Conservation (phyloP, 2,888 invertebrate genomes). For the Leptopilina drosophilae region DNA sequence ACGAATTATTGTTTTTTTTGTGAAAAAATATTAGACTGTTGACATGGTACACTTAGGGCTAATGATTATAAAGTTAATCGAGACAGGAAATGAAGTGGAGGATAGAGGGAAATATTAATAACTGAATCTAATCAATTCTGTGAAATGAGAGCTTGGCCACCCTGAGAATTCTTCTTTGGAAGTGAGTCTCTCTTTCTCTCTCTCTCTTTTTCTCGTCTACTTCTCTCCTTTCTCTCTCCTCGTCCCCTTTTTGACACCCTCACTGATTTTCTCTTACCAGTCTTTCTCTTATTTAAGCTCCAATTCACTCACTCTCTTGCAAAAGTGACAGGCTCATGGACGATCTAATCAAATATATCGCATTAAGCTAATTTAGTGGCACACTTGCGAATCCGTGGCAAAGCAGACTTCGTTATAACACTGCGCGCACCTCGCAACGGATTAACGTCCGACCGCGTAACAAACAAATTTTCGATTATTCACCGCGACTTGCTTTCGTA, state of each 20-base stretch:
- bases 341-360: constrained; percentile 74
- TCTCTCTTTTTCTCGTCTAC: constrained; percentile 43
- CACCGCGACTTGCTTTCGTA: not conserved
- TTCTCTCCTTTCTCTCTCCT: constrained; percentile 39
- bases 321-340: constrained; percentile 57
- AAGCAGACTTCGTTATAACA: constrained; percentile 50
- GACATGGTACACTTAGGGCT: no score
- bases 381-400: constrained; percentile 59
- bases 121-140: constrained; percentile 75
- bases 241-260: constrained; percentile 41
- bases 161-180: constrained; percentile 61
- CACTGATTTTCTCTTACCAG: constrained; percentile 41
- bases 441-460: constrained; percentile 54
- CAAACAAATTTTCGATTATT: constrained; percentile 55
- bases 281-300: constrained; percentile 20
- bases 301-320: constrained; percentile 43
- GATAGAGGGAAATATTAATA: constrained; percentile 76
- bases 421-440: constrained; percentile 46
- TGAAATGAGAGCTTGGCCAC: constrained; percentile 70
- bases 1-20: constrained; percentile 50
- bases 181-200: not conserved
- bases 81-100: constrained; percentile 75
- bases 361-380: constrained; percentile 72
- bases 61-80: constrained; percentile 67
- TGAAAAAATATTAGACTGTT: no score